phyloP scores from a whole-genome alignment of 2,888 invertebrate species.

The Brassicogethes aeneus region DNA sequence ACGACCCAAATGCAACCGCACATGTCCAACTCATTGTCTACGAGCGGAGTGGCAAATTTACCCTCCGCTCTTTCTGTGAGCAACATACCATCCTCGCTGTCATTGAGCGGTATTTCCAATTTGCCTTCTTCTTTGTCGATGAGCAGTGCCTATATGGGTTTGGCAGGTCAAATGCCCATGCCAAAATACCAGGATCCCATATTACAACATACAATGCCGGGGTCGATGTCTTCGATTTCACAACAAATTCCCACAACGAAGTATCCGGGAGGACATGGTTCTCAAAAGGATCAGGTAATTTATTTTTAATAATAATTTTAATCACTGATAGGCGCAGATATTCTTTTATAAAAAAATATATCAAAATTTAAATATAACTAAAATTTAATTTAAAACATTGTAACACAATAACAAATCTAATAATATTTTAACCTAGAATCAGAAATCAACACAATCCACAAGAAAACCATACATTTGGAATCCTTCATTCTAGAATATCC shows the following conservation, averaged over 20 bases:
- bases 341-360: too few relatives aligned
- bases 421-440: slow-evolving; percentile 13
- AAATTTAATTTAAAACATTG: too few relatives aligned
- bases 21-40: slow-evolving; percentile 6
- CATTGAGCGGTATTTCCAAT: too few relatives aligned
- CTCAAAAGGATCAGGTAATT: not conserved
- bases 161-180: not conserved
- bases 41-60: not conserved
- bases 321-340: too few relatives aligned
- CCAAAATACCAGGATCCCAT: not conserved
- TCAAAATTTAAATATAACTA: too few relatives aligned
- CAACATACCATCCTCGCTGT: too few relatives aligned
- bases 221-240: not conserved
- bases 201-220: not conserved
- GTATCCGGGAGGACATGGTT: too few relatives aligned
- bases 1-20: slow-evolving; percentile 7
- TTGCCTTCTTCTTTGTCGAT: too few relatives aligned
- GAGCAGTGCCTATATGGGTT: not conserved
- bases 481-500: slow-evolving; percentile 27
- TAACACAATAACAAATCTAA: too few relatives aligned
- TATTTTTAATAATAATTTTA: too few relatives aligned
- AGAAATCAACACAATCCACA: slow-evolving; percentile 20
- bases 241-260: too few relatives aligned
- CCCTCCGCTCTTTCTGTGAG: not conserved
- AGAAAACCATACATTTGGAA: slow-evolving; percentile 32